phyloP scores from a whole-genome alignment of 92 coral and sea anemone genomes.

The Zoanthus gigantus region DNA sequence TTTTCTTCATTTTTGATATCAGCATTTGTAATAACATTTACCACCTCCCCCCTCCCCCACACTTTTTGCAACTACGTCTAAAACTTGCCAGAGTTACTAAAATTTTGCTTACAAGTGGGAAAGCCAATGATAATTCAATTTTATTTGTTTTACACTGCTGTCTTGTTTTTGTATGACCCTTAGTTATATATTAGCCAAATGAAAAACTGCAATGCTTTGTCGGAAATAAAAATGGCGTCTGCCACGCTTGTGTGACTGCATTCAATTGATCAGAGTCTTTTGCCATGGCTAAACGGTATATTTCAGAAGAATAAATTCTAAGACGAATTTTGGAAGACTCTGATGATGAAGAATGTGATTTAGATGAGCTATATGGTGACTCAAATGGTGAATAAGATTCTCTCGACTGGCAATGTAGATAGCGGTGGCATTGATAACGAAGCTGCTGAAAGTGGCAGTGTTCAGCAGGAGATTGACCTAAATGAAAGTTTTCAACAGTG shows the following conservation, averaged over 20 bases:
- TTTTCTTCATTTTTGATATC: no score
- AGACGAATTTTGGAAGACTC: constrained; percentile 6
- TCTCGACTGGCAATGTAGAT: not conserved
- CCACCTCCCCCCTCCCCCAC: no score
- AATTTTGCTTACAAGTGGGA: not conserved
- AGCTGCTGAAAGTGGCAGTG: not conserved
- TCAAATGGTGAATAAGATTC: not conserved
- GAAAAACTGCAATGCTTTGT: not conserved
- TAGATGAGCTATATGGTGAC: not conserved
- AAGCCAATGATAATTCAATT: not conserved
- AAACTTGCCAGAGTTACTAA: not conserved
- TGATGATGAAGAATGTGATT: not conserved
- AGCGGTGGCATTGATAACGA: not conserved
- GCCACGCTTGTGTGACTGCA: not conserved
- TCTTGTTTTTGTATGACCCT: not conserved
- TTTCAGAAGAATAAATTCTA: not conserved
- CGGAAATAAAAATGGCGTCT: not conserved
- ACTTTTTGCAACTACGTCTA: no score
- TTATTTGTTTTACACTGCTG: not conserved
- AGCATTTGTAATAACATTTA: no score
- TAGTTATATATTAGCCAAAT: not conserved
- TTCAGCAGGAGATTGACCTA: not conserved
- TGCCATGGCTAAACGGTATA: not conserved
- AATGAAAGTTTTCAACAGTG: not conserved
- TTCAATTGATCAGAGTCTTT: not conserved